Percentiles rank a stretch among this genome's conserved stretches.
phyloP scores from a whole-genome alignment of 2,797 vertebrate genomes.

The Linurgus olivaceus region DNA sequence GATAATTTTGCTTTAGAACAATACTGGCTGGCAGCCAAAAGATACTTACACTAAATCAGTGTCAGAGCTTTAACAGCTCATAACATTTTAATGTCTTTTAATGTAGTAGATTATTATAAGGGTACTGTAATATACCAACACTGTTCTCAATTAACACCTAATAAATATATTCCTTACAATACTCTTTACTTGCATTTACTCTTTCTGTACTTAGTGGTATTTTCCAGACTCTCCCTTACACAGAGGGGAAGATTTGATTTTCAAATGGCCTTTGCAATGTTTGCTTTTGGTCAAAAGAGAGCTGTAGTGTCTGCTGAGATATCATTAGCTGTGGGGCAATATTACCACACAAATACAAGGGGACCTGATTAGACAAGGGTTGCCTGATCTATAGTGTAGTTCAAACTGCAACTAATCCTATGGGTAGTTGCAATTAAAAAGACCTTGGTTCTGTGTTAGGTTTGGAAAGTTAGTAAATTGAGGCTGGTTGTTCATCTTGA shows the following conservation, averaged over 20 bases:
- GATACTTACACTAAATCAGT: not conserved
- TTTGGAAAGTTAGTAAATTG: not conserved
- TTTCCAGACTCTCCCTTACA: not conserved
- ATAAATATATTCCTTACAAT: not conserved
- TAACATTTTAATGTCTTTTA: not conserved
- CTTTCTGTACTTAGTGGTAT: not conserved
- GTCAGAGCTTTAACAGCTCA: not conserved
- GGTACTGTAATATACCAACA: not conserved
- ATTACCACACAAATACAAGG: not conserved
- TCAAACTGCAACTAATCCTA: not conserved
- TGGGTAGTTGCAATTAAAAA: not conserved
- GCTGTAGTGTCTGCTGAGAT: not conserved
- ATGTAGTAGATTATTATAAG: not conserved
- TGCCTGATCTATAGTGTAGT: not conserved
- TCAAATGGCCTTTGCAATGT: not conserved
- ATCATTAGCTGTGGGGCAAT: not conserved
- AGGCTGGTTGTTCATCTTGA: not conserved
- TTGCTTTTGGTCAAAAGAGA: not conserved
- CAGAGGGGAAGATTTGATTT: not conserved
- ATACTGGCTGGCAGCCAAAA: not conserved
- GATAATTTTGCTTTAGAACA: not conserved
- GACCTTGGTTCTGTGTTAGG: not conserved
- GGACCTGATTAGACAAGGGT: not conserved
- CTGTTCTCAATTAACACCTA: not conserved
- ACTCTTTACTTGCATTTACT: not conserved